These are phyloP conservation scores for Chelon labrosus DNA, from an alignment of 2,797 vertebrate genomes.

Conservation along the genomic window DNA sequence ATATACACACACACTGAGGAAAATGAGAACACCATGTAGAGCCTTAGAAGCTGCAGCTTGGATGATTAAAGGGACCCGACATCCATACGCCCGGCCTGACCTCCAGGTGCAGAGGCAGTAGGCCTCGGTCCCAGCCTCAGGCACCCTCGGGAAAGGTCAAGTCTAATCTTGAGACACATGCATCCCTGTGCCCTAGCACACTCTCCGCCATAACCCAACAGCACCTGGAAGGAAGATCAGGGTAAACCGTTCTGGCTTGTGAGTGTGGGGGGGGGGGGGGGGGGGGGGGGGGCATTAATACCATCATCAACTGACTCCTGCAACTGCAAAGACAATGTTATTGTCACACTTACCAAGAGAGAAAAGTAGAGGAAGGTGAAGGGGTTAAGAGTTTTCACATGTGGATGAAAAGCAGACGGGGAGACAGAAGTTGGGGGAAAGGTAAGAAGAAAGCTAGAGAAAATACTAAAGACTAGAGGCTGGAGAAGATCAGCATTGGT, in stretches of 20 bases:
- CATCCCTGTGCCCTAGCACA: conserved; percentile 48
- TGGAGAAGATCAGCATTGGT: not conserved
- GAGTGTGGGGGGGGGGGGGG: conserved; percentile 15
- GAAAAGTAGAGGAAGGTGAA: not conserved
- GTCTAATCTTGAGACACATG: conserved; percentile 74
- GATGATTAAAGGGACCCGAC: conserved; percentile 84
- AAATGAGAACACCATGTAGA: conserved; percentile 74
- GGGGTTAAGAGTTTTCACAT: conserved; percentile 59
- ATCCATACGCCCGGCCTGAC: conserved; percentile 76
- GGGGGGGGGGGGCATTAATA: too few relatives aligned
- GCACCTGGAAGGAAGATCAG: conserved; percentile 68
- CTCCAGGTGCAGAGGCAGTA: conserved; percentile 81
- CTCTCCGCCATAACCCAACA: conserved; percentile 55
- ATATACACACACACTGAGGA: conserved; percentile 32
- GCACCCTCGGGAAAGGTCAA: conserved; percentile 64
- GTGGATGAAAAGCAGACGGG: conserved; percentile 59
- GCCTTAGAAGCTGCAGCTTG: conserved; percentile 72
- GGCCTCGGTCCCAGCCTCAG: conserved; percentile 64
- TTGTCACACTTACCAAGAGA: conserved; percentile 40
- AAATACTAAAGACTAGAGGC: conserved; percentile 6
- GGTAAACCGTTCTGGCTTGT: conserved; percentile 22
- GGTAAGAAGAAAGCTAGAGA: conserved; percentile 19
- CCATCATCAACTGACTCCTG: conserved; percentile 16
- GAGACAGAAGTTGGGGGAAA: conserved; percentile 37
- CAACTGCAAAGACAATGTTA: conserved; percentile 45